phyloP scores from a whole-genome alignment of 1,140 invertebrate species.

The Neodiprion fabricii region DNA sequence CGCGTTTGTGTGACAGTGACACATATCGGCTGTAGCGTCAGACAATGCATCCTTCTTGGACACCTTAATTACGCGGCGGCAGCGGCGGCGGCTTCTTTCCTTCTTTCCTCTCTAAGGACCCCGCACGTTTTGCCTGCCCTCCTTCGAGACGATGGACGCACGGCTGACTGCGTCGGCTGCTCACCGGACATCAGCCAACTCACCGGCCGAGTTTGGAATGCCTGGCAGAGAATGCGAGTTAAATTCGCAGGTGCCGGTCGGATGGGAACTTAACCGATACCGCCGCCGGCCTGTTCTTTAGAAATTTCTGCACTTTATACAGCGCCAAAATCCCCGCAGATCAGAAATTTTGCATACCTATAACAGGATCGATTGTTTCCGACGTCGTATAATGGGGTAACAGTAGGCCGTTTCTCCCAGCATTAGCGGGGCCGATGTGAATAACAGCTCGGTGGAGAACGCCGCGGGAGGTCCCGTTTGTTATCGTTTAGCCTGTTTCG shows the following conservation, averaged over 20 bases:
- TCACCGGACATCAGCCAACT: background rate
- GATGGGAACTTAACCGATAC: background rate
- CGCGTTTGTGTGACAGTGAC: background rate
- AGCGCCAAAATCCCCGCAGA: background rate
- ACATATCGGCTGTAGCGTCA: slow-evolving; percentile 4
- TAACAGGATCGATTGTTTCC: background rate
- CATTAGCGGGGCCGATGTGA: background rate
- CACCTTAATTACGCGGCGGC: slow-evolving; percentile 4
- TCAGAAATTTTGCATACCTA: background rate
- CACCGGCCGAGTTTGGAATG: background rate
- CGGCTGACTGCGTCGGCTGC: background rate
- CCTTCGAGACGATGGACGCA: background rate
- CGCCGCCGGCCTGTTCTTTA: background rate
- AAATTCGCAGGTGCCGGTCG: background rate
- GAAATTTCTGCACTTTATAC: background rate
- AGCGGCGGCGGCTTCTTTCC: slow-evolving; percentile 1
- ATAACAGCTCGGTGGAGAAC: background rate
- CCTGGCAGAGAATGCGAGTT: background rate
- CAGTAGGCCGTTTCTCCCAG: background rate
- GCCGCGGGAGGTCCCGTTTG: background rate
- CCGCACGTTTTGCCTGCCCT: background rate
- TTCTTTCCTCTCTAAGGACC: slow-evolving; percentile 1
- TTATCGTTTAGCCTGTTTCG: background rate
- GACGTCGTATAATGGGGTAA: background rate
- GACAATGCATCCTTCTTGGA: slow-evolving; percentile 7